A percentile compares a stretch with the other conserved stretches of the same genome.
These are phyloP conservation scores for Rhegmatorhina hoffmannsi DNA, from an alignment of 2,113 vertebrate genomes.

Conservation along the genomic window DNA sequence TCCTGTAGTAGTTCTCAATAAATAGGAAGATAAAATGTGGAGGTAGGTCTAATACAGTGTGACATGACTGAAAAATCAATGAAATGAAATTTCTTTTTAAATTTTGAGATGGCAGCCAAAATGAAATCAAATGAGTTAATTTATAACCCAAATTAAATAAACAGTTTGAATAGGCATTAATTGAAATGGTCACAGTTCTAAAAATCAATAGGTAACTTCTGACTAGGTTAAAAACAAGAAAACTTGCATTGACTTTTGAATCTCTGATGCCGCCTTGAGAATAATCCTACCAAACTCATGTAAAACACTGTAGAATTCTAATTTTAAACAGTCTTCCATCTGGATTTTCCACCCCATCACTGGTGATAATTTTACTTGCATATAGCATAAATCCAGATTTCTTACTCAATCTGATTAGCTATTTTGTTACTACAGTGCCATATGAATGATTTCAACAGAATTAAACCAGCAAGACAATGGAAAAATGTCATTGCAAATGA, in stretches of 20 bases:
- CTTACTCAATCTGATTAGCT: not conserved
- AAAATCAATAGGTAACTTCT: not conserved
- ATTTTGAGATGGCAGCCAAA: not conserved
- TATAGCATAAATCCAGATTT: not conserved
- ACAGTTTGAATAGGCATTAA: not conserved
- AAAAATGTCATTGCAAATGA: not conserved
- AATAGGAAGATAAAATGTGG: not conserved
- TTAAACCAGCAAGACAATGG: not conserved
- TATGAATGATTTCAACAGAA: not conserved
- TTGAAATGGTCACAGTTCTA: not conserved
- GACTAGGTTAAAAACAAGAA: not conserved
- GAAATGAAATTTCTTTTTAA: not conserved
- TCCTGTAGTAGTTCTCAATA: not conserved
- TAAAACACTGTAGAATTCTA: not conserved
- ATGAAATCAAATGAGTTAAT: not conserved
- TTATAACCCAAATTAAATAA: not conserved
- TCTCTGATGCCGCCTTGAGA: not conserved
- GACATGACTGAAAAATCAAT: not conserved
- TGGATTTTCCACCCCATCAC: not conserved
- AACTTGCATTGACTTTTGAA: not conserved
- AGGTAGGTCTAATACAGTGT: not conserved
- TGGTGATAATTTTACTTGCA: not conserved
- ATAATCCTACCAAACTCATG: not conserved
- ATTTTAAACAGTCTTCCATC: not conserved
- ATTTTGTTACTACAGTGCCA: not conserved